Base-by-base conservation (phyloP, 1,140 invertebrate genomes). In the Anastatus disparis region DNA sequence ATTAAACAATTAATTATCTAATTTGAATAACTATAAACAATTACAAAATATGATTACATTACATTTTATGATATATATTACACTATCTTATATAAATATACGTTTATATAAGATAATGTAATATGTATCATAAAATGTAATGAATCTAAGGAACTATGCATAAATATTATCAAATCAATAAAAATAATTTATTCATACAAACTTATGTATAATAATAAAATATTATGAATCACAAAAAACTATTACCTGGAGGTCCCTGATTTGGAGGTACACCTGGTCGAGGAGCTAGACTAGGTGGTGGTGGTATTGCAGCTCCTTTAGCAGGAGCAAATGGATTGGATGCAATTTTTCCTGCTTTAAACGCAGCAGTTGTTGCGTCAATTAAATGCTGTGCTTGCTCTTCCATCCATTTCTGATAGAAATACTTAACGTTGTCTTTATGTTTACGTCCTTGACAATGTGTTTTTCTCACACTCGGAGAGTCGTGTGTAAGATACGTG, bases 391-490 rank as follows among this genome's bases (percentile, higher is more conserved):
- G 97, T 0, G 97, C 97, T 87, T 99, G 97, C 84, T 99, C 97
- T 84, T 99, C 98, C 94, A 99, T 97, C 98, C 98, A 99, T 88
- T 99, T 99, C 81, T 99, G 97, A 86, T 99, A 99, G 81, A 97
- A 99, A 84, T 98, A 96, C 83, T 98, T 96, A 0, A 99, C 98
- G 86, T 99, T 99, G 81, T 99, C 98, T 86, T 99, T 99, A 86
- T 99, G 98, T 85, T 99, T 99, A 73, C 98, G 88, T 7, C 98
- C 98, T 72, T 96, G 97, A 83, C 98, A 99, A 81, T 99, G 98
- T 2, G 98, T 99, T 88, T 99, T 99, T 63, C 98, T 87, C 0
- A 99, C 98, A 74, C 97, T 99, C 0, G 98, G 98, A 78, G 97
- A 99, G 85, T 99, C 98, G 84, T 99, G 98, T 0, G 98, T 99